phyloP scores from a whole-genome alignment of 2,113 vertebrate genomes.

The Austrofundulus limnaeus region DNA sequence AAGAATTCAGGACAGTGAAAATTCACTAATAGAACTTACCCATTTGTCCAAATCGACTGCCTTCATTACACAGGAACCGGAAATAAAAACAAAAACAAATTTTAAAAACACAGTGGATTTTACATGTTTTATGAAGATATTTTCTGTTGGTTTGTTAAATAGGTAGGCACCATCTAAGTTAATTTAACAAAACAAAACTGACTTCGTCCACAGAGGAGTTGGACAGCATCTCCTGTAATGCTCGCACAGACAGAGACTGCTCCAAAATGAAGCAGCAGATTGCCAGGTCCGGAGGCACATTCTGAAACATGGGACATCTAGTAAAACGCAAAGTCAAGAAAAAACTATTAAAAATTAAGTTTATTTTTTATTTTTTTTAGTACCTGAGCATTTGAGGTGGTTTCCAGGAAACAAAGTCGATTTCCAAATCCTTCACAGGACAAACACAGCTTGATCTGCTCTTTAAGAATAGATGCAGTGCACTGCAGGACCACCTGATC shows the following conservation, averaged over 20 bases:
- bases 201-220: constrained; percentile 83
- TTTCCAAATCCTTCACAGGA: constrained; percentile 92
- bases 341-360: background rate
- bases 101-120: constrained; percentile 27
- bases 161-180: background rate
- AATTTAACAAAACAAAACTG: background rate
- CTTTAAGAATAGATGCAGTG: constrained; percentile 87
- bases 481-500: constrained; percentile 91
- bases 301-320: constrained; percentile 73
- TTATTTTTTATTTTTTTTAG: background rate
- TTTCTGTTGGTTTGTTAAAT: background rate
- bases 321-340: background rate
- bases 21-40: constrained; percentile 63
- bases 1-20: background rate
- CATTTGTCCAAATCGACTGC: constrained; percentile 84
- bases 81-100: background rate
- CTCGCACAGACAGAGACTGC: constrained; percentile 91
- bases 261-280: constrained; percentile 91
- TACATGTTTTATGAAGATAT: constrained; percentile 1
- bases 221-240: constrained; percentile 89
- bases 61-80: constrained; percentile 54
- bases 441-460: constrained; percentile 90
- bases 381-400: constrained; percentile 92
- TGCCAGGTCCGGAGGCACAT: constrained; percentile 89
- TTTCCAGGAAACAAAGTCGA: constrained; percentile 89